Conservation (phyloP, 2,888 invertebrate genomes). For the Hypsopygia costalis region DNA sequence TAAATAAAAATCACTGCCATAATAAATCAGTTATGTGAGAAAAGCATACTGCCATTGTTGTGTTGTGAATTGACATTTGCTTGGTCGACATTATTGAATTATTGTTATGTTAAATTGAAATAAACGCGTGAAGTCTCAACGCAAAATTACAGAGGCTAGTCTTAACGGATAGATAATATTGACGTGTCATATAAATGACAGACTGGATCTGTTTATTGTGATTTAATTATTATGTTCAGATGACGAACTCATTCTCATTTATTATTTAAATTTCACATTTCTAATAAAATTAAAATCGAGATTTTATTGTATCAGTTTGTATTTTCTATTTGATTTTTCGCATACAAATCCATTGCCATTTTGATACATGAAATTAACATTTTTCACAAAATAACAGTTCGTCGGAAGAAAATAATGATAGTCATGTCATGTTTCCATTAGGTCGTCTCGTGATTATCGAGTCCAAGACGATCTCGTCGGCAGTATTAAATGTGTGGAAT, state of each 20-base stretch:
- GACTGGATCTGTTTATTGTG: slow-evolving; percentile 34
- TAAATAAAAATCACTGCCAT: slow-evolving; percentile 28
- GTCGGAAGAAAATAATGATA: slow-evolving; percentile 23
- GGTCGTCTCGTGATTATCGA: slow-evolving; percentile 25
- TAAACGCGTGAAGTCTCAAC: not conserved
- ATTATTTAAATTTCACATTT: slow-evolving; percentile 2
- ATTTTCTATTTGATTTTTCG: too few species aligned
- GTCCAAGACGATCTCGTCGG: slow-evolving; percentile 43
- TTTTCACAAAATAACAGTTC: not conserved
- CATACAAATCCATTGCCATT: too few species aligned
- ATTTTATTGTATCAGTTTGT: too few species aligned
- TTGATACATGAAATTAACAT: too few species aligned
- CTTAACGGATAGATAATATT: slow-evolving; percentile 24
- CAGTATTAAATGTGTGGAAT: slow-evolving; percentile 68
- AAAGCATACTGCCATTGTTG: slow-evolving; percentile 19
- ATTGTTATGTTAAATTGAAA: slow-evolving; percentile 3
- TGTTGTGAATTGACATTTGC: slow-evolving; percentile 16
- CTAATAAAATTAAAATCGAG: not conserved
- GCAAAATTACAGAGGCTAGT: slow-evolving; percentile 17
- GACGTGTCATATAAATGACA: slow-evolving; percentile 22
- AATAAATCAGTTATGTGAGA: slow-evolving; percentile 12
- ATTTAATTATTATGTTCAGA: slow-evolving; percentile 31
- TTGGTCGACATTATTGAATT: slow-evolving; percentile 2
- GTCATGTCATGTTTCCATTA: slow-evolving; percentile 34
- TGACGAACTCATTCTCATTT: slow-evolving; percentile 13